Evolutionary conservation across 1,140 invertebrate species (phyloP), one percentile per base, ranked within the genome.

Genomic region (Drosophila biarmipes): DNA sequence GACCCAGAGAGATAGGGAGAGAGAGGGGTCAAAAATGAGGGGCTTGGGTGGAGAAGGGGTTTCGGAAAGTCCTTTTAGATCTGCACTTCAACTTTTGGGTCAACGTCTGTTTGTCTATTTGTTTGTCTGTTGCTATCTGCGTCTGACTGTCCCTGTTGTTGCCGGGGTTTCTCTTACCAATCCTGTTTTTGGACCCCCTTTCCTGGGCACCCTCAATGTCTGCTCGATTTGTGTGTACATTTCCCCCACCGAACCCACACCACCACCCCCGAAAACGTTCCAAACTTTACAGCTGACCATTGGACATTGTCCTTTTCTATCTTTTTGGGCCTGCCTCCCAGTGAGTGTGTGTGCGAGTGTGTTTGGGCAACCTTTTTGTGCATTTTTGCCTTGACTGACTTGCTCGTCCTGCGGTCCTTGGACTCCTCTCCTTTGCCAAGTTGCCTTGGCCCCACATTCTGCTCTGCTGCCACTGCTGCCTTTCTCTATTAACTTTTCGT

Each of bases 401-500:
- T 76, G 82, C 76, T 72, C 51, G 51, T 49, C 37, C 55, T 40
- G 56, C 55, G 15, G 62, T 59, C 72, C 48, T 31, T 72, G 57
- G 43, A 48, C 73, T 49, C 57, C 51, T 64, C 58, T 71, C 64
- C 71, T 24, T 35, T 67, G 35, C 68, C 81, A 74, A 80, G 52
- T 74, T 75, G 78, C 84, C 84, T 82, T 87, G 82, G 84, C 84
- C 79, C 75, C 74, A 87, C 78, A 86, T 85, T 80, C 80, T 71
- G 68, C 63, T 73, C 62, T 62, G 42, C 80, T 71, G 48, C 68
- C 40, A 29, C 73, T 55, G 29, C 73, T 78, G 73, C 74, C 63
- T 87, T 87, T 87, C 82, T 87, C 82, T 87, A 87, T 87, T 87
- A 87, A 87, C 82, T 87, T 87, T 86, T 86, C 81, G 81, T 86